Evolutionary conservation across 2,113 vertebrate genomes (phyloP), one percentile per base, ranked within the genome.

Genomic region (Holacanthus passer): DNA sequence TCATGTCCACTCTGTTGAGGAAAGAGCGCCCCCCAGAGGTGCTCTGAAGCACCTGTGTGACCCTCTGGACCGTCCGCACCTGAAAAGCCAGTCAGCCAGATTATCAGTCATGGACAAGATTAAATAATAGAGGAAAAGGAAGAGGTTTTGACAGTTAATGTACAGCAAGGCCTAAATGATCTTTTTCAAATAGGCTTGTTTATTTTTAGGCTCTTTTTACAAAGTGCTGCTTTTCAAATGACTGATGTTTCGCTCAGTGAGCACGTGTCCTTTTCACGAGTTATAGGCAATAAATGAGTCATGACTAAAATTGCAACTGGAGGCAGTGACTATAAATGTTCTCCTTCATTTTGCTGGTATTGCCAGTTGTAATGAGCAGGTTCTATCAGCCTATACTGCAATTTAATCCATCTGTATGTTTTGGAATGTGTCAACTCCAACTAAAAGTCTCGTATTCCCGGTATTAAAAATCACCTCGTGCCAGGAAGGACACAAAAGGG

Each of bases 1-100:
- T 93, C 92, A 81, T 87, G 89, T 91, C 92, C 92, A 65, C 82
- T 91, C 69, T 93, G 89, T 45, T 89, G 91, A 89, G 91, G 70
- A 88, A 86, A 92, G 85, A 91, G 89, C 55, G 88, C 81, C 91
- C 91, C 92, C 92, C 91, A 93, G 64, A 67, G 88, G 85, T 88
- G 90, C 31, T 93, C 90, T 80, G 85, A 55, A 56, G 70, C 68
- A 86, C 81, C 89, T n/a, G 79, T 45, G 17, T 83, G 87, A 64
- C 88, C 87, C 29, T 93, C 92, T 71, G 89, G 67, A 79, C 82
- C 85, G 37, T 93, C 91, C 75, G 65, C 79, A 88, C 84, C 91
- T 93, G 81, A 69, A 94, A 93, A 90, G 82, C 59, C 87, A 83
- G 65, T 73, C 62, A 79, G 71, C 37, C 70, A 89, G 19, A 85